Evolutionary conservation across 2,888 invertebrate genomes (phyloP), one percentile per base, ranked within the genome.

Genomic region (Muscina levida): DNA sequence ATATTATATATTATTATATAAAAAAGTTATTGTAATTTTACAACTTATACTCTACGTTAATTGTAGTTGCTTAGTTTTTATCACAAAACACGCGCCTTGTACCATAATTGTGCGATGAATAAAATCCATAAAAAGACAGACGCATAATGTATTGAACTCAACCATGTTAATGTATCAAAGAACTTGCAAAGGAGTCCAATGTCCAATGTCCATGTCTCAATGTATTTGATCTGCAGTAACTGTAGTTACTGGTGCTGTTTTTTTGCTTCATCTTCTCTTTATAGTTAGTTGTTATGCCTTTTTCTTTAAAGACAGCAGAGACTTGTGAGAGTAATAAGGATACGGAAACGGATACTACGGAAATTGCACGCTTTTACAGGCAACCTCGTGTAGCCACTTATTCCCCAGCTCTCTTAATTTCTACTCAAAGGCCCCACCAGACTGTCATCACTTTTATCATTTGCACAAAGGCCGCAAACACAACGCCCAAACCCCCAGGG

Each of bases 321-420:
- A 74, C 68, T 67, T 56, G 51, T 51, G 42, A 22, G 53, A 70
- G 67, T 81, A 77, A 77, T 77, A 72, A 77, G 74, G 77, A 81
- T 68, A 48, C 56, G 81, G 77, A 81, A 81, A 68, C 81, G 81
- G 81, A 81, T 81, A 74, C 68, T 46, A 68, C 44, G 81, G 77
- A 81, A 77, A 81, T 81, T 81, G 81, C 81, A 81, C 62, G 74
- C 74, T 75, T 74, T 77, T 48, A 62, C 56, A 39, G 22, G 26
- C 31, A 31, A 31, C 31, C 31, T 31, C n/a, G n/a, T 31, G 31
- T 31, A 31, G 31, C 8, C 31, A 5, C 31, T 31, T n/a, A 19
- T 51, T 11, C 24, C 31, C 42, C 56, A 68, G 6, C 13, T 3
- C 48, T 2, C n/a, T 1, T 13, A n/a, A n/a, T 46, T 10, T 17